Base-by-base conservation (phyloP, 2,888 invertebrate genomes). In the Drosophila lutescens region DNA sequence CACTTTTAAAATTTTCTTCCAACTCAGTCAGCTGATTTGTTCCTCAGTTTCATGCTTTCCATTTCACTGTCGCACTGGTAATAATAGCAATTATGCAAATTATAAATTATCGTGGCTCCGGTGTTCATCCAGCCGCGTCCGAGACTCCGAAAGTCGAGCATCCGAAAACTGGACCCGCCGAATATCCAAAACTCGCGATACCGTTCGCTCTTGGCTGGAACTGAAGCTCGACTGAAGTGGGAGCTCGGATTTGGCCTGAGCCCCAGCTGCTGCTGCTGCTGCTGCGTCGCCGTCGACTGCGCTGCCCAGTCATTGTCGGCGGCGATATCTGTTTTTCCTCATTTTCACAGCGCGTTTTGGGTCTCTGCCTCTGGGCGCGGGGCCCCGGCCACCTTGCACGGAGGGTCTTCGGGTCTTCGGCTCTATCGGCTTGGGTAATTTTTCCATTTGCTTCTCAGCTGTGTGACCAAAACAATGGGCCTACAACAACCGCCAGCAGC, bases 381-480 rank as follows among this genome's bases (percentile, higher is more conserved):
- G 38, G 32, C 15, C 36, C 44, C 32, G n/a, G 82, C 83, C 89
- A 84, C 89, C 83, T 88, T 86, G 89, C 87, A 76, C 66, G 51
- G 51, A 74, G 55, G 87, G 89, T 88, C 49, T 34, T 30, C 58
- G 58, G 57, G 26, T 57, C 88, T 23, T 88, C 78, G 82, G 88
- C 82, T 86, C 30, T 30, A 20, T 59, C 65, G 47, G 65, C 69
- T 74, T 83, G 89, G 87, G 89, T 83, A 83, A 83, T 88, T 82
- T 82, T 72, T 55, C 75, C 71, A 67, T 61, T 59, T 59, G 59
- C 43, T 72, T 86, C 82, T 88, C 82, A 82, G 82, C 86, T 86
- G 88, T 86, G 78, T 80, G 86, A 83, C 81, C 89, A 89, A 88
- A 83, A 83, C 83, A 83, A 83, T 83, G 87, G 83, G 78, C 74